These are phyloP conservation scores for Ailurus styani DNA, from an alignment of 2,113 vertebrate species.

Conservation along the genomic window DNA sequence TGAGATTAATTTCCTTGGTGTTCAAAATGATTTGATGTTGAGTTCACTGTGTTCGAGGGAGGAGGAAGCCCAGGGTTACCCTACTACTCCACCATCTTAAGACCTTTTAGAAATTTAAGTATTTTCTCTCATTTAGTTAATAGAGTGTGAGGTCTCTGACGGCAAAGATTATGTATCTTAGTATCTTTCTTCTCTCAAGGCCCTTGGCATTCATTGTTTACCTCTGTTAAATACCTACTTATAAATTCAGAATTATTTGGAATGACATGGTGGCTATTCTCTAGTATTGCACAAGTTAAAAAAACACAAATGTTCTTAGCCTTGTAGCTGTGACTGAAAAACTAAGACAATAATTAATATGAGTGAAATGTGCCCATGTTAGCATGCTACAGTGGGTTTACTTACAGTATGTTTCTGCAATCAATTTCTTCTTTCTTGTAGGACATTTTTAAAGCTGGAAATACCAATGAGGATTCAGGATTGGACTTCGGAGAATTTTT, in stretches of 20 bases:
- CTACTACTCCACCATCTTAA: not conserved
- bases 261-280: not conserved
- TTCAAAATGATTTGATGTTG: not conserved
- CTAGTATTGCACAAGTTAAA: not conserved
- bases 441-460: constrained; percentile 89
- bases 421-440: constrained; percentile 72
- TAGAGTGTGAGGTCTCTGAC: not conserved
- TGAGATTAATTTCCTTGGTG: not conserved
- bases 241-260: constrained; percentile 2
- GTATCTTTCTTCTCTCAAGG: not conserved
- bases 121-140: not conserved
- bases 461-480: constrained; percentile 86
- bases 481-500: constrained; percentile 93
- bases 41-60: not conserved
- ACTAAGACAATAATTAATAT: not conserved
- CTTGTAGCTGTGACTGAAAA: not conserved
- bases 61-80: not conserved
- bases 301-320: not conserved
- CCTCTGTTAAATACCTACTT: not conserved
- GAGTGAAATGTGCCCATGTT: not conserved
- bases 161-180: not conserved
- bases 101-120: not conserved
- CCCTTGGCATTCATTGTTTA: not conserved
- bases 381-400: not conserved
- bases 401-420: not conserved